phyloP scores from a whole-genome alignment of 1,140 invertebrate species.

The Scylla paramamosain region DNA sequence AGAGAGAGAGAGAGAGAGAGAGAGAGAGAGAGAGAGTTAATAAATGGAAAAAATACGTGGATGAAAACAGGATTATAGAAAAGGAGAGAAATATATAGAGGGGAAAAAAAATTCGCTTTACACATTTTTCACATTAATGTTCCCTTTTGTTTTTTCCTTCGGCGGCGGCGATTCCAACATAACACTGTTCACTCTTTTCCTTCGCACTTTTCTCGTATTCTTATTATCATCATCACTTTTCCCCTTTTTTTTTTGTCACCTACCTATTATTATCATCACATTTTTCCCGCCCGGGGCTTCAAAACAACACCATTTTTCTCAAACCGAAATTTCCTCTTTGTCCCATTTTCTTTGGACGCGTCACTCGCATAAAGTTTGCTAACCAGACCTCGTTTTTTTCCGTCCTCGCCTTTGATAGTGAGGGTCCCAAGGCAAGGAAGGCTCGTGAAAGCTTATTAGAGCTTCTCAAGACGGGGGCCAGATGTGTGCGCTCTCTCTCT shows the following conservation, averaged over 20 bases:
- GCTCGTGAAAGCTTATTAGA: constrained; percentile 22
- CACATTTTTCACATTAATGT: background rate
- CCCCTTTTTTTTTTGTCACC: background rate
- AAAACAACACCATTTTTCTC: constrained; percentile 23
- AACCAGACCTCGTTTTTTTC: background rate
- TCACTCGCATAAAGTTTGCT: constrained; percentile 22
- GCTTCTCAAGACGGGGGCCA: background rate
- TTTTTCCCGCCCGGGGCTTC: background rate
- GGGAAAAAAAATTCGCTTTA: background rate
- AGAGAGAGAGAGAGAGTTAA: background rate
- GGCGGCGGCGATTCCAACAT: background rate
- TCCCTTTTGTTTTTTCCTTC: no score
- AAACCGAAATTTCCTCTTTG: background rate
- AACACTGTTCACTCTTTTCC: background rate
- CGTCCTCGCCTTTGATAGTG: background rate
- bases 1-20: constrained; percentile 5
- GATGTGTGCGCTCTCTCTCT: background rate
- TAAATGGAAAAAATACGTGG: background rate
- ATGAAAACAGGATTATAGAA: background rate
- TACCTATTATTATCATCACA: background rate
- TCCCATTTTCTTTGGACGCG: constrained; percentile 7
- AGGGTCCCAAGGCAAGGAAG: constrained; percentile 17
- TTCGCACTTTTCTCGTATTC: background rate
- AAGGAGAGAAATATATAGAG: background rate
- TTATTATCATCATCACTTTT: constrained; percentile 14